A percentile compares a stretch with the other conserved stretches of the same genome.
Evolutionary conservation across 2,888 invertebrate species (phyloP).

Genomic region (Parnassius apollo): DNA sequence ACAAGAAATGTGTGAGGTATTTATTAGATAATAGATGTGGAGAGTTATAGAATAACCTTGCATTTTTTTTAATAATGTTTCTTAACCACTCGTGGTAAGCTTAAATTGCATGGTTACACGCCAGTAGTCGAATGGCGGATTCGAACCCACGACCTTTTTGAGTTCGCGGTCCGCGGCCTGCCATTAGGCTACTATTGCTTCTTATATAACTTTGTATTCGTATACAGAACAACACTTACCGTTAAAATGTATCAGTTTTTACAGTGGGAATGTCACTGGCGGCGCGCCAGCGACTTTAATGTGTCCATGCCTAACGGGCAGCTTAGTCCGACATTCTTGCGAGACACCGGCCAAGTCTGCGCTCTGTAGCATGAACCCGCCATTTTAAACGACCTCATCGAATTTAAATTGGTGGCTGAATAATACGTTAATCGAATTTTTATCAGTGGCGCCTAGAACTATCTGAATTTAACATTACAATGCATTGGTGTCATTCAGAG

Average conservation of each 20-base stretch:
- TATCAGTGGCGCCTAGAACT: not conserved
- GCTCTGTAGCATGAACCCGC: not conserved
- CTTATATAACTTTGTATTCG: conserved; percentile 14
- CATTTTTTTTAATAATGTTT: too few species aligned
- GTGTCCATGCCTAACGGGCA: conserved; percentile 1
- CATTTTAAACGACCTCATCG: conserved; percentile 11
- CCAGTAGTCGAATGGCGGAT: too few species aligned
- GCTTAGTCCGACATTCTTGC: conserved; percentile 6
- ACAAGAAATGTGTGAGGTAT: too few species aligned
- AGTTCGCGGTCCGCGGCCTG: too few species aligned
- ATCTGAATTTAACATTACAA: not conserved
- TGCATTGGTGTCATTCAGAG: too few species aligned
- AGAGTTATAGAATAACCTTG: too few species aligned
- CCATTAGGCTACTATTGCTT: too few species aligned
- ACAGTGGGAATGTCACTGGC: conserved; percentile 7
- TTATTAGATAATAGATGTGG: too few species aligned
- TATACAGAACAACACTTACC: conserved; percentile 1
- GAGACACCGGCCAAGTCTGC: conserved; percentile 1
- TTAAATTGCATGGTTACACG: too few species aligned
- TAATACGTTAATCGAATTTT: conserved; percentile 4
- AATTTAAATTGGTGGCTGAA: conserved; percentile 4
- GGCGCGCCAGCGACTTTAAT: not conserved
- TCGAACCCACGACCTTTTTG: too few species aligned
- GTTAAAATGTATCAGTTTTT: conserved; percentile 12
- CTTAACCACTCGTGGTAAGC: too few species aligned